These are phyloP conservation scores for Spongilla lacustris DNA, from an alignment of 37 sponge, comb jelly and placozoan species.

Conservation along the genomic window DNA sequence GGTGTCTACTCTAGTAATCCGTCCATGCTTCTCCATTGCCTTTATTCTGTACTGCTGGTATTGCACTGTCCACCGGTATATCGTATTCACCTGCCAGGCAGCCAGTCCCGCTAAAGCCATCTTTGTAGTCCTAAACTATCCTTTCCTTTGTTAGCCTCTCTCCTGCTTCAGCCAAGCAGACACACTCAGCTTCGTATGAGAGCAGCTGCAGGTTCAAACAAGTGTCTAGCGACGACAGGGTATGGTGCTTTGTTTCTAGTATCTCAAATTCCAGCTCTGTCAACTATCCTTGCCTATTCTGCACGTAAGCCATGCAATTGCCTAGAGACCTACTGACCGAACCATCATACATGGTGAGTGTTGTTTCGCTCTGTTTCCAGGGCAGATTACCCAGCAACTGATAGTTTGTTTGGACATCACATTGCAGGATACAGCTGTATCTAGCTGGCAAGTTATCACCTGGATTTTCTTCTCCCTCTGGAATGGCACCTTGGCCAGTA, in stretches of 20 bases:
- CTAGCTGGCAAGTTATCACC: too few relatives aligned
- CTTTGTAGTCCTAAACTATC: background rate
- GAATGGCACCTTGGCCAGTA: too few relatives aligned
- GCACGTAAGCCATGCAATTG: background rate
- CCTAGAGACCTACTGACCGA: background rate
- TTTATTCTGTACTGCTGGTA: slow-evolving; percentile 18
- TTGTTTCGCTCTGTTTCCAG: too few relatives aligned
- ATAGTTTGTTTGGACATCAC: too few relatives aligned
- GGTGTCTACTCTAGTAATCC: slow-evolving; percentile 27
- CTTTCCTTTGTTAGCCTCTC: background rate
- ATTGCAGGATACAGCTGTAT: too few relatives aligned
- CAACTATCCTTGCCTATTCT: background rate
- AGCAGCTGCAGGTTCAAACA: slow-evolving; percentile 4
- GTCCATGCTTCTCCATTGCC: slow-evolving; percentile 6
- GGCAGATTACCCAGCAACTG: too few relatives aligned
- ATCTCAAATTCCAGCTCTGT: background rate
- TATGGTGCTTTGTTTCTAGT: background rate
- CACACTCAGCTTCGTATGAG: background rate
- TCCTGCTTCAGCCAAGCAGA: background rate
- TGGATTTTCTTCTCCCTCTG: too few relatives aligned
- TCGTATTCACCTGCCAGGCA: slow-evolving; percentile 10
- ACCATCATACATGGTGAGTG: too few relatives aligned
- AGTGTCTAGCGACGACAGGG: background rate
- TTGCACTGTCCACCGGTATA: background rate
- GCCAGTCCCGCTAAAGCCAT: slow-evolving; percentile 13